Evolutionary conservation across 2,113 vertebrate genomes (phyloP), one percentile per base, ranked within the genome.

Genomic region (Neopipo cinnamomea): DNA sequence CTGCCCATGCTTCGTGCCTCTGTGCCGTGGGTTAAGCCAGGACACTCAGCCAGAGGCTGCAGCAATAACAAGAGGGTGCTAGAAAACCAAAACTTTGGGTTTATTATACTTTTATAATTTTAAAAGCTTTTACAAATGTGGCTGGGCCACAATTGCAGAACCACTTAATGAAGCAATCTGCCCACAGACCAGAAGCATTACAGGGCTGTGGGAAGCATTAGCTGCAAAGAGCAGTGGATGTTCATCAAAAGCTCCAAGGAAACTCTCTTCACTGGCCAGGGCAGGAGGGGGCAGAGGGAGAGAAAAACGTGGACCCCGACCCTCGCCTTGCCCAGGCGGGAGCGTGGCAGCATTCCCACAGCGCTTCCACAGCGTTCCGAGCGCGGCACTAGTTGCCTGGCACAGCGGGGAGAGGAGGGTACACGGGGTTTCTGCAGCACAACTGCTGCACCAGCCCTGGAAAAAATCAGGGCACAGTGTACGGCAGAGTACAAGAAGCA

Each of bases 331-430:
- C 17, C 30, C 14, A 2, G 22, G 55, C n/a, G 33, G 56, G 30
- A 75, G 27, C 4, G 0, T 0, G 12, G 66, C 84, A 52, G n/a
- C 0, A 0, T 11, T 41, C 14, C 31, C 58, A 17, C 71, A 19
- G 90, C 50, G 4, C 22, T 2, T 2, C 53, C 78, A 66, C 37
- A 2, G 65, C 15, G 0, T 11, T 33, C 49, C 11, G 2, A 41
- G 44, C 4, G 0, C 0, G 0, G 74, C 35, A 31, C 5, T 1
- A 1, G 5, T 0, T 8, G 52, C 63, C 53, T 3, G 1, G 37
- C 24, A 11, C 0, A 7, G 39, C 0, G 14, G 11, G 5, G 19
- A 71, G 12, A 75, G 61, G 27, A 23, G 75, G 50, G 39, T 4
- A 11, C 56, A 8, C 1, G 14, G 5, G 14, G 12, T 4, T 72